Conservation (phyloP, 2,113 vertebrate genomes). For the Odobenus rosmarus region DNA sequence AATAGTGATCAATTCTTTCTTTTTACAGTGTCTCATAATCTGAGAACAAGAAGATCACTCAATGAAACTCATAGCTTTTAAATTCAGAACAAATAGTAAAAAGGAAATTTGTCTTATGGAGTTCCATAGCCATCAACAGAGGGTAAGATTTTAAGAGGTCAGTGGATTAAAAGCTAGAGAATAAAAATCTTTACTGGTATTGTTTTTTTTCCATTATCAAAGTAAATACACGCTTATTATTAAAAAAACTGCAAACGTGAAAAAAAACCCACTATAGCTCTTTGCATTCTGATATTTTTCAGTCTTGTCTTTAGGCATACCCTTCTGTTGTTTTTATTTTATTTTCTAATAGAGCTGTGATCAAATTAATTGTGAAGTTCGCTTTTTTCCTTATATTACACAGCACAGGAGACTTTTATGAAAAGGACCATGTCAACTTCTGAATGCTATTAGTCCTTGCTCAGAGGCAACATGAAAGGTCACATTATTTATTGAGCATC, state of each 20-base stretch:
- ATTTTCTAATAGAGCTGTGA: slow-evolving; percentile 42
- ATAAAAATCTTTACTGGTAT: slow-evolving; percentile 53
- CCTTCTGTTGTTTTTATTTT: slow-evolving; percentile 29
- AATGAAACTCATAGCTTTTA: slow-evolving; percentile 56
- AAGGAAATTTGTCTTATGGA: slow-evolving; percentile 40
- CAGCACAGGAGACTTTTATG: neutral
- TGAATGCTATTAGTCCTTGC: slow-evolving; percentile 3
- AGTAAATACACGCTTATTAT: slow-evolving; percentile 26
- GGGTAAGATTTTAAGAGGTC: slow-evolving; percentile 20
- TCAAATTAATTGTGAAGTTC: slow-evolving; percentile 26
- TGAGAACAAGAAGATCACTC: slow-evolving; percentile 61
- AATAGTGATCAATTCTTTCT: slow-evolving; percentile 49
- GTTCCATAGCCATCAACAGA: slow-evolving; percentile 14
- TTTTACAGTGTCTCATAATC: slow-evolving; percentile 62
- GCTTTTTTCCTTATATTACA: slow-evolving; percentile 37
- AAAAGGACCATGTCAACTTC: slow-evolving; percentile 47
- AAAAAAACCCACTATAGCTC: slow-evolving; percentile 10
- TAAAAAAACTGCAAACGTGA: slow-evolving; percentile 17
- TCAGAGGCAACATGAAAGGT: slow-evolving; percentile 50
- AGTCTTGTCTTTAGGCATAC: neutral
- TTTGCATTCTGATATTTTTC: slow-evolving; percentile 24
- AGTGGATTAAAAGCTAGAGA: slow-evolving; percentile 51
- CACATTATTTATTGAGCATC: slow-evolving; percentile 38
- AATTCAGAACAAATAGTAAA: slow-evolving; percentile 71
- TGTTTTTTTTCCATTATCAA: slow-evolving; percentile 36